Evolutionary conservation across 2,888 invertebrate genomes (phyloP), one percentile per base, ranked within the genome.

Genomic region (Torymus auratus): DNA sequence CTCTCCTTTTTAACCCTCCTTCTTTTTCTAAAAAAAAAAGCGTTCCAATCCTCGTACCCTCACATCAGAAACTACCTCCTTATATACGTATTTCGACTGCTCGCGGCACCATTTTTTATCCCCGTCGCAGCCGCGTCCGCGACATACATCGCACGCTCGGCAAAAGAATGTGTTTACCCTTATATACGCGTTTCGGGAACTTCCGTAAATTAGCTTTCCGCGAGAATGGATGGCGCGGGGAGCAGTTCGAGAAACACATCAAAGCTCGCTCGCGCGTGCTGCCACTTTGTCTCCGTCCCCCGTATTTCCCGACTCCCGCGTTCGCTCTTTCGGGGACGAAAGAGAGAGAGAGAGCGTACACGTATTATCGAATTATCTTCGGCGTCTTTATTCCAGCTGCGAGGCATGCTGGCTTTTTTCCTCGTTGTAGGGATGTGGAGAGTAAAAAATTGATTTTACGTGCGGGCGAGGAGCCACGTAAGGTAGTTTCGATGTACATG

Each of bases 201-300:
- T 86, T 86, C 60, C 85, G 85, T 86, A 88, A 88, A 89, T 89
- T 88, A 88, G 87, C 87, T 87, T 88, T 86, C 84, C 86, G 78
- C 85, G 85, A 84, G 85, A 85, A 86, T 86, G 83, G 84, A 86
- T 86, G 85, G 58, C 7, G 41, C 10, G 77, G 20, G 58, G 65
- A 61, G 73, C 56, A 77, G 70, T 78, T 71, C 70, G 74, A 71
- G 83, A 83, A 82, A 65, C 77, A 78, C 80, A 77, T 76, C 80
- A 76, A 80, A 76, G 72, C 80, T 53, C 52, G 17, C 58, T 55
- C 64, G 4, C 55, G n/a, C 64, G 7, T 50, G 23, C 28, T 28
- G 14, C 3, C 61, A 53, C 75, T 80, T 70, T 75, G 64, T 80
- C 61, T 74, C 61, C 52, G 62, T 77, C 77, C 41, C n/a, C n/a